Base-by-base conservation (phyloP, 2,113 vertebrate species). In the Macquaria ambigua region DNA sequence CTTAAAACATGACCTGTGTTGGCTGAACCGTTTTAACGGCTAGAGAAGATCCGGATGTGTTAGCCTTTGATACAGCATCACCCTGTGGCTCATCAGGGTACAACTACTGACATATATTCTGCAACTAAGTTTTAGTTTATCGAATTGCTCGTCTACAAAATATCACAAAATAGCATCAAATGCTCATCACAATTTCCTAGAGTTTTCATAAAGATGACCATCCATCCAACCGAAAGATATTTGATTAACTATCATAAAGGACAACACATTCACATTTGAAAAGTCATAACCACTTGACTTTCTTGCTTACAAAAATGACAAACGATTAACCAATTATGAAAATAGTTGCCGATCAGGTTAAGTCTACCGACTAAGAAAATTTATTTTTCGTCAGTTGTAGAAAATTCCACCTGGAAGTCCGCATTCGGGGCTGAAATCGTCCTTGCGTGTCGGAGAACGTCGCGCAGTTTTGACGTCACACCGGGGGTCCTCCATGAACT, bases 381-480 rank as follows among this genome's bases (percentile, higher is more conserved):
- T 2, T 2, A 20, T 4, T 8, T 14, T 18, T 1, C 6, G 6
- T 52, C 46, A 20, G 9, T 41, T 39, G 23, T 14, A 6, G 34
- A 46, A 2, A 20, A 6, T 8, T 39, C 2, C 5, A 4, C 61
- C 79, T 78, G 34, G 1, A 6, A 81, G 69, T 31, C 56, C n/a
- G n/a, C n/a, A n/a, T n/a, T n/a, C n/a, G n/a, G n/a, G n/a, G n/a
- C n/a, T n/a, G n/a, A n/a, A n/a, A n/a, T n/a, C n/a, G n/a, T n/a
- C n/a, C n/a, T n/a, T n/a, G n/a, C n/a, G n/a, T n/a, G n/a, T n/a
- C n/a, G n/a, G n/a, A 70, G 0, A 12, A 0, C 1, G 94, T 93
- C 94, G 93, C 93, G 1, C 1, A 0, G 0, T 8, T 37, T 2
- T 92, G 83, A 93, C 95, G 92, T 93, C 87, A 90, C 16, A 0